Evolutionary conservation across 1,140 invertebrate genomes (phyloP).

Genomic region (Magallana ariakensis): DNA sequence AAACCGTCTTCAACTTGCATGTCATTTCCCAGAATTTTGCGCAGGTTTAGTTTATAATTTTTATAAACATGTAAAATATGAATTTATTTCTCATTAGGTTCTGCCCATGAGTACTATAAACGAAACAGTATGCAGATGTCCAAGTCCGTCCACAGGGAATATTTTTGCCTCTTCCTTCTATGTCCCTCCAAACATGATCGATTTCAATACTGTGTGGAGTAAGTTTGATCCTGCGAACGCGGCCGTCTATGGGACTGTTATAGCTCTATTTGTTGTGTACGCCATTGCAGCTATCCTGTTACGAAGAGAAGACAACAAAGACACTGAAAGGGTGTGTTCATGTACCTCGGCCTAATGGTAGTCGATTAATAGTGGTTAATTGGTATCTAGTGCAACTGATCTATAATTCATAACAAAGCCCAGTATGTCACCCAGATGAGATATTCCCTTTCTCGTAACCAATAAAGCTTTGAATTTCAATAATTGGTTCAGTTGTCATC

Average conservation of each 20-base stretch:
- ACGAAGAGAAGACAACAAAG: conserved; percentile 75
- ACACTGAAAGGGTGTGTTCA: conserved; percentile 39
- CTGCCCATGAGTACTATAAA: conserved; percentile 50
- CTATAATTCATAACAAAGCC: neutral
- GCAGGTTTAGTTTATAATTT: too few relatives aligned
- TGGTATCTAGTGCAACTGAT: neutral
- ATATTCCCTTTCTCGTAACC: too few relatives aligned
- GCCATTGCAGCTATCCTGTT: conserved; percentile 78
- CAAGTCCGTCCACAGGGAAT: neutral
- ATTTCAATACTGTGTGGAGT: conserved; percentile 47
- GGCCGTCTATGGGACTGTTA: conserved; percentile 60
- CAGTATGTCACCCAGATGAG: too few relatives aligned
- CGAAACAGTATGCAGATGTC: conserved; percentile 59
- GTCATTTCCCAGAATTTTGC: too few relatives aligned
- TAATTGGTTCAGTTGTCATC: too few relatives aligned
- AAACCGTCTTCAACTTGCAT: neutral
- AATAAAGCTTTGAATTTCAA: too few relatives aligned
- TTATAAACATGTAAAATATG: neutral
- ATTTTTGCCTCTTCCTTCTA: conserved; percentile 45
- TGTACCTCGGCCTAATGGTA: neutral
- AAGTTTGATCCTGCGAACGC: conserved; percentile 56
- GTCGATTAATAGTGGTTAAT: neutral
- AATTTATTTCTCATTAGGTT: conserved; percentile 34
- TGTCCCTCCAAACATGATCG: conserved; percentile 56
- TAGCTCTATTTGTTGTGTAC: conserved; percentile 78